phyloP scores from a whole-genome alignment of 2,888 invertebrate genomes.

The Cryptophagus acutangulus region DNA sequence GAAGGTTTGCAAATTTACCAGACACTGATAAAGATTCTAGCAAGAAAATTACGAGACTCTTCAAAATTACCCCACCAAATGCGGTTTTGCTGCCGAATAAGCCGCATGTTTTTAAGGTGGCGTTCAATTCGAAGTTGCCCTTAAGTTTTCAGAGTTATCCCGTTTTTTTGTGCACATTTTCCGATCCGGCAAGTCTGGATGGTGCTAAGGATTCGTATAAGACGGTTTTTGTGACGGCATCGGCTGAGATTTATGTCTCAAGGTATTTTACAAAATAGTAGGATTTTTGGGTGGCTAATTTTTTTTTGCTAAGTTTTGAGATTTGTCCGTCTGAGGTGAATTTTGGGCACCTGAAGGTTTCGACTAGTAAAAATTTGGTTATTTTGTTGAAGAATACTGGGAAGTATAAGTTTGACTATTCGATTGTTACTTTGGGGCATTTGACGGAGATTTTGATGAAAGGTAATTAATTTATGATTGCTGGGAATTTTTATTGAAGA shows the following conservation, averaged over 20 bases:
- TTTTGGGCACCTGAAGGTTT: constrained; percentile 56
- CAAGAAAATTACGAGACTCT: constrained; percentile 18
- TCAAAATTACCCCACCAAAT: constrained; percentile 22
- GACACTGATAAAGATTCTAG: constrained; percentile 10
- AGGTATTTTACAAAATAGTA: constrained; percentile 23
- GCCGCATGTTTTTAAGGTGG: constrained; percentile 23
- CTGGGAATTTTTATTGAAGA: no score
- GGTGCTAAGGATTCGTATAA: no score
- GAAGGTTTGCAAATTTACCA: constrained; percentile 26
- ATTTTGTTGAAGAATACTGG: constrained; percentile 58
- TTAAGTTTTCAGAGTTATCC: no score
- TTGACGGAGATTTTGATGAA: constrained; percentile 17
- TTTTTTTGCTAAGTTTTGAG: constrained; percentile 49
- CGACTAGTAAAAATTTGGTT: constrained; percentile 51
- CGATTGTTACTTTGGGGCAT: constrained; percentile 26
- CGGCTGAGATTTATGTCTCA: constrained; percentile 38
- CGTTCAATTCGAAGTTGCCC: no score
- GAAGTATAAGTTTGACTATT: constrained; percentile 50
- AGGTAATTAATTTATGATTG: constrained; percentile 9
- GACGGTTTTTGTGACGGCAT: no score
- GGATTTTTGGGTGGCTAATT: constrained; percentile 12
- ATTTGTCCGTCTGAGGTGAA: constrained; percentile 57
- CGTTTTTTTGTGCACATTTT: no score
- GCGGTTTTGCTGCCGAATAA: constrained; percentile 24
- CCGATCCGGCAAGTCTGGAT: no score